Evolutionary conservation across 2,113 vertebrate species (phyloP).

Genomic region (Trogon surrucura): DNA sequence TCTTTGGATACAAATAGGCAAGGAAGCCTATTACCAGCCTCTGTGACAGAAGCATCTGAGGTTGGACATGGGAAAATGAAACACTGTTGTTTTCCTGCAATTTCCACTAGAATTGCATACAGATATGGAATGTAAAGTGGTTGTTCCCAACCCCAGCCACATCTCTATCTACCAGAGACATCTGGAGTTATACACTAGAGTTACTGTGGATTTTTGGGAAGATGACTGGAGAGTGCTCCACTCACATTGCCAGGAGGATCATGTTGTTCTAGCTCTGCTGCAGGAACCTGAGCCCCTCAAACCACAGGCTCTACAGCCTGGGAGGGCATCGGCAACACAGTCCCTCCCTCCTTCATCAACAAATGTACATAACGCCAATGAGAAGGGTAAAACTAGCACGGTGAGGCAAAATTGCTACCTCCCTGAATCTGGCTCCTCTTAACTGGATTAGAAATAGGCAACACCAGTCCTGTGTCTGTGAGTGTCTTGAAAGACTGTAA

Average conservation of each 20-base stretch:
- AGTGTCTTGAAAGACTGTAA: background rate
- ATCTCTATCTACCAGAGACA: background rate
- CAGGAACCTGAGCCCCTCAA: accelerated
- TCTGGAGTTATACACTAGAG: background rate
- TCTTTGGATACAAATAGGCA: background rate
- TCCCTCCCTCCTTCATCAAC: background rate
- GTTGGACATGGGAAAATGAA: background rate
- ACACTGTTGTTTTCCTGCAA: background rate
- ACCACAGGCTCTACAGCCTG: background rate
- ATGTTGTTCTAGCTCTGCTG: background rate
- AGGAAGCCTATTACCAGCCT: background rate
- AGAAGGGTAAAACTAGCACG: background rate
- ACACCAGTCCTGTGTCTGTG: background rate
- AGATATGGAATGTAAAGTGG: background rate
- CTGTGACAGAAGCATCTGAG: background rate
- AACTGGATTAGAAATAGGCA: background rate
- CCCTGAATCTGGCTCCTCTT: background rate
- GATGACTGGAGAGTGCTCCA: background rate
- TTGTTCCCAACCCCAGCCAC: background rate
- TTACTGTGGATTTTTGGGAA: background rate
- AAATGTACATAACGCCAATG: background rate
- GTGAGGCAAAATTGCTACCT: background rate
- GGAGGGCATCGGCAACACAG: background rate
- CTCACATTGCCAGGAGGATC: accelerated
- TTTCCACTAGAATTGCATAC: background rate